Conservation (phyloP, 2,888 invertebrate genomes). For the Itoplectis maculator region DNA sequence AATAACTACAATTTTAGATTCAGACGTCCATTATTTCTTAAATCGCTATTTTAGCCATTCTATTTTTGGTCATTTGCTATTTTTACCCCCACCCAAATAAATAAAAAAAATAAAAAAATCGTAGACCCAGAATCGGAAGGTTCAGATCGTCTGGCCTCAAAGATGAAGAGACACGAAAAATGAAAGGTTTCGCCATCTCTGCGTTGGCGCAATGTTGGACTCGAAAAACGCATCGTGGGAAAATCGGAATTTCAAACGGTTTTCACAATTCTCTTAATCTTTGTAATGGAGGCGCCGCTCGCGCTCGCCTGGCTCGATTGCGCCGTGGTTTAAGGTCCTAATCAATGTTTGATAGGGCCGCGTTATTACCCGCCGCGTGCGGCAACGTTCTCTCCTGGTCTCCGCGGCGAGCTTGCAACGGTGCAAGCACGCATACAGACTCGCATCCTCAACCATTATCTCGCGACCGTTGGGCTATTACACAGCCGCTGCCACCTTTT, state of each 20-base stretch:
- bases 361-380: conserved; percentile 77
- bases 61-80: no score
- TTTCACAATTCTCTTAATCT: conserved; percentile 78
- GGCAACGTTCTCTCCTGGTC: conserved; percentile 54
- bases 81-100: no score
- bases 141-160: no score
- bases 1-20: no score
- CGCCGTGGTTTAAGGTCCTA: conserved; percentile 79
- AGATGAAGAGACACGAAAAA: no score
- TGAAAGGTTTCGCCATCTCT: no score
- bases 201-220: no score
- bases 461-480: conserved; percentile 78
- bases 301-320: conserved; percentile 75
- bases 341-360: conserved; percentile 81
- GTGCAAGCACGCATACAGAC: conserved; percentile 26
- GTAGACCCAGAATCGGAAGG: no score
- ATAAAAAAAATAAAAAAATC: no score
- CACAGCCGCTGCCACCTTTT: conserved; percentile 77
- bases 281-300: conserved; percentile 75
- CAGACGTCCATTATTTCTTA: no score
- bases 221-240: conserved; percentile 37
- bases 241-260: conserved; percentile 73
- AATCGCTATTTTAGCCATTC: no score
- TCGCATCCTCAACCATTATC: conserved; percentile 77
- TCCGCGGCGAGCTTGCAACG: conserved; percentile 34